phyloP scores from a whole-genome alignment of 2,888 invertebrate species.

The Biston betularia region DNA sequence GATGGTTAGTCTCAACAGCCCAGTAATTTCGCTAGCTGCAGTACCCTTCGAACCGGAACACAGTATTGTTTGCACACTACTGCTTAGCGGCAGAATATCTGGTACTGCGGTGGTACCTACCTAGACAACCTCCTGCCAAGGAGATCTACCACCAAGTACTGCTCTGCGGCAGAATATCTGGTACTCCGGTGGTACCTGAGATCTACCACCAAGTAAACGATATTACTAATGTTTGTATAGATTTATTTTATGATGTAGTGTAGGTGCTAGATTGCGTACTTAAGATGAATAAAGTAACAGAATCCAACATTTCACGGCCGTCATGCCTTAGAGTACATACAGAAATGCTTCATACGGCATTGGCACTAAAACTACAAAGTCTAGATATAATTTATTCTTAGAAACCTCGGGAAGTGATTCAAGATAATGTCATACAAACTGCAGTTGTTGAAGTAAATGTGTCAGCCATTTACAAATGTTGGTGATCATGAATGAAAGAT shows the following conservation, averaged over 20 bases:
- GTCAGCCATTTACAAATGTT: conserved; percentile 10
- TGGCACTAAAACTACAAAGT: conserved; percentile 8
- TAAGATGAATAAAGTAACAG: conserved; percentile 6
- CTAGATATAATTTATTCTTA: conserved; percentile 8
- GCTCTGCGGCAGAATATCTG: no score
- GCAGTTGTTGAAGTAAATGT: conserved; percentile 11
- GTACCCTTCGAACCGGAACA: no score
- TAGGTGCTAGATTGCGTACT: neutral
- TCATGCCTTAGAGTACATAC: conserved; percentile 5
- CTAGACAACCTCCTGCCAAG: no score
- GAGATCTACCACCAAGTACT: no score
- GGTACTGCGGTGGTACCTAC: no score
- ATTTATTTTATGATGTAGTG: neutral
- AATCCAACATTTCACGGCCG: neutral
- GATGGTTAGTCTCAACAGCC: no score
- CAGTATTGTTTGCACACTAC: no score
- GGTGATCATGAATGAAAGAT: conserved; percentile 15
- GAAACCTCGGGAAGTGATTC: conserved; percentile 20
- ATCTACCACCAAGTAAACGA: no score
- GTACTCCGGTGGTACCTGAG: no score
- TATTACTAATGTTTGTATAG: no score
- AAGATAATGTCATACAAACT: conserved; percentile 25
- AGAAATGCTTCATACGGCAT: conserved; percentile 10
- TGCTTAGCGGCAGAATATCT: no score
- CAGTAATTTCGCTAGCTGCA: no score